Base-by-base conservation (phyloP, 2,113 vertebrate genomes). In the Setophaga coronata region DNA sequence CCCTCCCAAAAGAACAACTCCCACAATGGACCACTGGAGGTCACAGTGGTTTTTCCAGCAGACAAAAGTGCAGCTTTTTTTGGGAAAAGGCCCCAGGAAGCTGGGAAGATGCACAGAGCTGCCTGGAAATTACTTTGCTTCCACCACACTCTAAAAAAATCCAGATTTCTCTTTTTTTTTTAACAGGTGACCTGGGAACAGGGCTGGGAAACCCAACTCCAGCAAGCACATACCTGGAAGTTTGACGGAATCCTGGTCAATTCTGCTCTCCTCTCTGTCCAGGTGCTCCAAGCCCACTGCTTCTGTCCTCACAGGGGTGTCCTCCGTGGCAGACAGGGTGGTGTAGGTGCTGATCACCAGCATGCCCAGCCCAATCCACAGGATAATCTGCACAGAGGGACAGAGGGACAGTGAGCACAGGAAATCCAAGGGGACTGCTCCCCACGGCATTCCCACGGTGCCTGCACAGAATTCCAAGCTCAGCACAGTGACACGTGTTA, bases 281-380 rank as follows among this genome's bases (percentile, higher is more conserved):
- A 71, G 96, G 54, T 82, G 97, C 40, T 87, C 97, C 3, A 96
- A 87, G 48, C 65, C 95, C 42, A 97, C 97, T 2, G 82, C 84
- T 14, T 98, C 98, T 3, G 82, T 47, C 87, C 90, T 97, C 96
- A 90, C 58, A 1, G 97, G 94, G 26, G 61, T 51, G 50, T 97
- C 98, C 90, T 98, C 96, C 0, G 97, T 98, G 26, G 98, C 98
- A 6, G 99, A 99, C 90, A 99, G 89, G 19, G 99, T 99, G 89
- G 98, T 99, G 57, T 99, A 96, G 2, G 99, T 99, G 95, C 99
- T 99, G 94, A 99, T 95, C 42, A 99, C 98, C 71, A 99, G 98
- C 91, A 99, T 98, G 15, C 99, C 98, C 89, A 99, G 98, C 78
- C 99, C 99, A 2, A 99, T 99, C 90, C 98, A 99, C 34, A 99